Evolutionary conservation across 1,140 invertebrate genomes (phyloP), one percentile per base, ranked within the genome.

Genomic region (Gonatopus flavifemur): DNA sequence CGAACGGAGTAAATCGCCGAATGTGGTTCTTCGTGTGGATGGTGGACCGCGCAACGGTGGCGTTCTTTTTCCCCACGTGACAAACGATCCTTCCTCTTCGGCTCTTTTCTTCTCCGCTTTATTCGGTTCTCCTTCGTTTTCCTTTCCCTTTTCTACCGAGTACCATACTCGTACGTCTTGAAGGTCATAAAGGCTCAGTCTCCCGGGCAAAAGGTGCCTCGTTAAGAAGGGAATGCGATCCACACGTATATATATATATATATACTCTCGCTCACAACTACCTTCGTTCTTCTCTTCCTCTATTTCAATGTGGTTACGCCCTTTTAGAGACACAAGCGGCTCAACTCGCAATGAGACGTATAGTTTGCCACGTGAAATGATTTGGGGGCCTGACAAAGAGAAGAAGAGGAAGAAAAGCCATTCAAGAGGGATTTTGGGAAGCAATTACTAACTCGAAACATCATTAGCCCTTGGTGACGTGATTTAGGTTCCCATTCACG

Each of bases 131-230:
- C n/a, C n/a, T n/a, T n/a, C n/a, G n/a, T n/a, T n/a, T n/a, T n/a
- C n/a, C n/a, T n/a, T n/a, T n/a, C n/a, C n/a, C n/a, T n/a, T n/a
- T n/a, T n/a, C n/a, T n/a, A n/a, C n/a, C n/a, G n/a, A n/a, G n/a
- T 33, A 16, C 18, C 30, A 16, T 37, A n/a, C 52, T 21, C 49
- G 32, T 21, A 28, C 24, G 21, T n/a, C 22, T 41, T 25, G 13
- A 24, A 36, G 20, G 19, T 18, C 24, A 13, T 39, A 25, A n/a
- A 32, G 40, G 16, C 33, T 44, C 39, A 9, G 43, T 47, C 55
- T 52, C 44, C n/a, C 16, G 44, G 52, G 44, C 45, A 54, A 53
- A 53, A 62, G 49, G 30, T 38, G 32, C 43, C 61, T 64, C 51
- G 55, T 62, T 61, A 61, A 63, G 46, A 21, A 50, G 32, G 6